These are phyloP conservation scores for Galendromus occidentalis DNA, from an alignment of 1,140 invertebrate species.

Conservation along the genomic window DNA sequence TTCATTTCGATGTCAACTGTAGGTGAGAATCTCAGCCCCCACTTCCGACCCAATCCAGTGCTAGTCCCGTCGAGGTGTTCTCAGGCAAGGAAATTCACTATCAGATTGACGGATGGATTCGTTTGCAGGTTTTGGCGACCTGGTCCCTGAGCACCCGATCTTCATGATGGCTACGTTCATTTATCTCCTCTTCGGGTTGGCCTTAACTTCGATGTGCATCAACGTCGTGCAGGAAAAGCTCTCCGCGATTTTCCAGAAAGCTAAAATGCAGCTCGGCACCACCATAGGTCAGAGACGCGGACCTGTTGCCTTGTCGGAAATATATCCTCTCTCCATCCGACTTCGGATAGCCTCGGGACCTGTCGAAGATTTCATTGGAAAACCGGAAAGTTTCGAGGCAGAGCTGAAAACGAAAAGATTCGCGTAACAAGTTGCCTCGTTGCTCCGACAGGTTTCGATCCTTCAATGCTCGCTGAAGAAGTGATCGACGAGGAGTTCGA, in stretches of 20 bases:
- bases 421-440: neutral
- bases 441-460: neutral
- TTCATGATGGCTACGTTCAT: conserved; percentile 81
- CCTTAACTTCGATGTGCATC: conserved; percentile 88
- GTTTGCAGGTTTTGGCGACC: conserved; percentile 51
- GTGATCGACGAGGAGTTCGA: conserved; percentile 1
- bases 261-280: conserved; percentile 62
- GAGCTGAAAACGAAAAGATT: neutral
- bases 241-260: conserved; percentile 57
- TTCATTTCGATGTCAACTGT: conserved; percentile 88
- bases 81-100: too few relatives aligned
- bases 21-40: conserved; percentile 24
- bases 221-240: conserved; percentile 74
- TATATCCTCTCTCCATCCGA: too few relatives aligned
- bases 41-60: neutral
- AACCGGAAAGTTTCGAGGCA: too few relatives aligned
- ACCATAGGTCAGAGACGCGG: conserved; percentile 40
- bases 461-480: neutral
- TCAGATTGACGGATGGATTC: neutral
- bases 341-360: too few relatives aligned
- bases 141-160: conserved; percentile 63
- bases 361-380: too few relatives aligned
- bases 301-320: too few relatives aligned
- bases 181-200: conserved; percentile 77
- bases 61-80: too few relatives aligned